Base-by-base conservation (phyloP, 2,888 invertebrate species). In the Iselma pallidipennis region DNA sequence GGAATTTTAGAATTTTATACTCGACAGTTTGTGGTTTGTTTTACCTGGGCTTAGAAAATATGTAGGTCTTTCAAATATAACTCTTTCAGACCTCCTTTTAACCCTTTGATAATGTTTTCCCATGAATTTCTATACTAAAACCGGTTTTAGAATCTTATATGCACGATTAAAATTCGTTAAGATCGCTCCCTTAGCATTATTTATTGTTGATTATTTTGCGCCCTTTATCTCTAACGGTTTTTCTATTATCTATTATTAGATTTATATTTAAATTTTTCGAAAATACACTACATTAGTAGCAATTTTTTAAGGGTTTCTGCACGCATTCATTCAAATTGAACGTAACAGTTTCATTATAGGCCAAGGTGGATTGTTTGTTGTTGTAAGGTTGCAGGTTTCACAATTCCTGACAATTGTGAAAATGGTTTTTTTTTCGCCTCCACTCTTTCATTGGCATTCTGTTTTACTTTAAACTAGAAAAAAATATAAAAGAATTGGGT, bases 71-170 rank as follows among this genome's bases (percentile, higher is more conserved):
- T n/a, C n/a, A n/a, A n/a, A 49, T 48, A 52, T 59, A 14, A 29
- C 9, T 5, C 53, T 50, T 37, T 37, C 9, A 33, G 58, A 58
- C 62, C 57, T 59, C 29, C 54, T 33, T 14, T 57, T 54, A 62
- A 62, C 62, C 62, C 62, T 62, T 62, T 62, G 29, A 53, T 53
- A 48, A 55, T 49, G 58, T 59, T 69, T 70, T 71, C 71, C 71
- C 71, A 71, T 64, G 71, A 61, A 65, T 68, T 70, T 67, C 68
- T 67, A 59, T 25, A 51, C 52, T 58, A 69, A 71, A 69, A 69
- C 71, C 68, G 71, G 69, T 71, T 71, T 64, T 62, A 51, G 63
- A 56, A 57, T 64, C 68, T 59, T 64, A 59, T 9, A 37, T 63
- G 61, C 56, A 66, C 63, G 63, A 53, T 61, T 57, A 60, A 69